A percentile compares a stretch with the other conserved stretches of the same genome.
phyloP scores from a whole-genome alignment of 2,113 vertebrate genomes.

The Protobothrops flavoviridis region DNA sequence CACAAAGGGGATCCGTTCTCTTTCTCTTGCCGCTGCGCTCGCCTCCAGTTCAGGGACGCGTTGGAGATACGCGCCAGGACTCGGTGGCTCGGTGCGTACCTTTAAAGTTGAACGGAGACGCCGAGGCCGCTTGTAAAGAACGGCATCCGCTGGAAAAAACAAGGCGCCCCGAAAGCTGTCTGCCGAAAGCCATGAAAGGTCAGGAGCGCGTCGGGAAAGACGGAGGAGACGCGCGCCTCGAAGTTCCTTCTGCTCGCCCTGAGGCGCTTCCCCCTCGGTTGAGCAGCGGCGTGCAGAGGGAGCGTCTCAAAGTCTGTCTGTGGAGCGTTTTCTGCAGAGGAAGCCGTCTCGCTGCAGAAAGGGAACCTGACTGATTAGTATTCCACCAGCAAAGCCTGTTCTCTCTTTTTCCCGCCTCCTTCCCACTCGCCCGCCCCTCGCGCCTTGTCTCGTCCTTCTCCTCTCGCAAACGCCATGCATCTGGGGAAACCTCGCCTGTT shows the following conservation, averaged over 20 bases:
- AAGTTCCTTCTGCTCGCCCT: conserved; percentile 1
- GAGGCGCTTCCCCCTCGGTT: neutral
- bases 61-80: conserved; percentile 9
- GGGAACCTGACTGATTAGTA: conserved; percentile 54
- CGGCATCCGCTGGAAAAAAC: neutral
- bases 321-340: neutral
- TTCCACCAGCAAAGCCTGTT: conserved; percentile 52
- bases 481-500: conserved; percentile 7
- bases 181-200: conserved; percentile 40
- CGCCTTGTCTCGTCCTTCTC: conserved; percentile 10
- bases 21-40: neutral
- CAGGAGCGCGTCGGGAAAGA: neutral
- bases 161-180: conserved; percentile 29
- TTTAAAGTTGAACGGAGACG: neutral
- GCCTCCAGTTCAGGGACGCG: neutral
- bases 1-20: neutral
- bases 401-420: conserved; percentile 38
- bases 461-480: neutral
- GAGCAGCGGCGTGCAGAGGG: neutral
- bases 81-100: neutral
- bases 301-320: neutral
- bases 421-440: neutral
- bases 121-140: neutral
- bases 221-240: neutral
- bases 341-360: conserved; percentile 39